Conservation (phyloP, 1,140 invertebrate species). For the Platyscapa corneri region DNA sequence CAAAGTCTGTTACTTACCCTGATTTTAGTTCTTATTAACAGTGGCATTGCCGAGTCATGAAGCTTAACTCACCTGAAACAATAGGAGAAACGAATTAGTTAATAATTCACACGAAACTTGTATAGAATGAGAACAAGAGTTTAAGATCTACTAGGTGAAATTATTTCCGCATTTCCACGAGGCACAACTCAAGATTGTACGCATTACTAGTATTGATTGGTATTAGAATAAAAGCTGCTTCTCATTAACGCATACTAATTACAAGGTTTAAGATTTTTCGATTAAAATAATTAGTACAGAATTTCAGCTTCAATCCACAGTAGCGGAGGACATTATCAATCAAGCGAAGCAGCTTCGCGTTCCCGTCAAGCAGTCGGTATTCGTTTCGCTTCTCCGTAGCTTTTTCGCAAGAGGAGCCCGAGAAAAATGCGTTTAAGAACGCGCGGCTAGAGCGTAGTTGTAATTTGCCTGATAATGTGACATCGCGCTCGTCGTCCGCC, state of each 20-base stretch:
- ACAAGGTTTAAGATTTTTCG: no score
- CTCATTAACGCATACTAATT: no score
- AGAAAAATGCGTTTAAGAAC: no score
- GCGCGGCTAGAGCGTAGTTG: no score
- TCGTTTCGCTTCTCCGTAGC: no score
- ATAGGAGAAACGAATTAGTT: slow-evolving; percentile 3
- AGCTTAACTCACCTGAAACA: slow-evolving; percentile 39
- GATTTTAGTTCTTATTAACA: not conserved
- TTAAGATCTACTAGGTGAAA: not conserved
- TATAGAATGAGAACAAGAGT: not conserved
- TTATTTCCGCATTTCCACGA: not conserved
- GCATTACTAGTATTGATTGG: not conserved
- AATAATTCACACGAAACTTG: not conserved
- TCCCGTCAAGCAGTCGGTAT: no score
- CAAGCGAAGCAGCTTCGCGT: no score
- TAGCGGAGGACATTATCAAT: not conserved
- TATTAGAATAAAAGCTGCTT: no score
- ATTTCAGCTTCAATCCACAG: no score
- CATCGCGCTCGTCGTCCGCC: not conserved
- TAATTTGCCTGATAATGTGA: not conserved
- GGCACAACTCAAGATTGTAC: not conserved
- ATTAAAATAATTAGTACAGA: no score
- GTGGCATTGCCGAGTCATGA: not conserved
- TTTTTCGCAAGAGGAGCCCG: no score
- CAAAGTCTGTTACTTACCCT: slow-evolving; percentile 4